phyloP scores from a whole-genome alignment of 2,888 invertebrate species.

The Drosophila parthenogenetica region DNA sequence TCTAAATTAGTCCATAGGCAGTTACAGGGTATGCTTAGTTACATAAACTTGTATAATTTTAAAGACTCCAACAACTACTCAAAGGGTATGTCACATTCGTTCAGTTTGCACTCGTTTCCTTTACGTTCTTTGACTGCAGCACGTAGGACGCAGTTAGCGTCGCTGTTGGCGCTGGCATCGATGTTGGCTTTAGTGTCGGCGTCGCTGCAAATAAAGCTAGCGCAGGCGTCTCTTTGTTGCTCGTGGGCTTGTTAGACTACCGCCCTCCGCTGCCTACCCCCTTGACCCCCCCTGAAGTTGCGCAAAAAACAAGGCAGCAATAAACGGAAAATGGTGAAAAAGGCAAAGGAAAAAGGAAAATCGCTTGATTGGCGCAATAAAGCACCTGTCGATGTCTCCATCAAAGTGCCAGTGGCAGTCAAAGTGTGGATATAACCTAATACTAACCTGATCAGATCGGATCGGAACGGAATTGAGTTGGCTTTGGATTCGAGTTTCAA shows the following conservation, averaged over 20 bases:
- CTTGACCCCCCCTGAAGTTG: too few relatives aligned
- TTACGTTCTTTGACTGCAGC: conserved; percentile 25
- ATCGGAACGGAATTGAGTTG: conserved; percentile 27
- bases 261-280: too few relatives aligned
- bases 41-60: background rate
- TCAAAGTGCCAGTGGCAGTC: conserved; percentile 4
- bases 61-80: background rate
- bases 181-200: conserved; percentile 2
- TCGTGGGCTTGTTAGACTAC: conserved; percentile 24
- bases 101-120: conserved; percentile 5
- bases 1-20: background rate
- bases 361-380: conserved; percentile 20
- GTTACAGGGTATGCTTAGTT: background rate
- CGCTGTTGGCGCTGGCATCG: conserved; percentile 10
- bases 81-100: conserved; percentile 12
- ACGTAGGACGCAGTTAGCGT: conserved; percentile 39
- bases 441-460: conserved; percentile 6
- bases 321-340: background rate
- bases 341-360: background rate
- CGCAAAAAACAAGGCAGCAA: background rate
- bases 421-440: background rate
- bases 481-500: conserved; percentile 22
- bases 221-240: conserved; percentile 27
- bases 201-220: conserved; percentile 6
- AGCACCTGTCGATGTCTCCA: conserved; percentile 10